These are phyloP conservation scores for Fopius arisanus DNA, from an alignment of 1,140 invertebrate genomes.

Conservation along the genomic window DNA sequence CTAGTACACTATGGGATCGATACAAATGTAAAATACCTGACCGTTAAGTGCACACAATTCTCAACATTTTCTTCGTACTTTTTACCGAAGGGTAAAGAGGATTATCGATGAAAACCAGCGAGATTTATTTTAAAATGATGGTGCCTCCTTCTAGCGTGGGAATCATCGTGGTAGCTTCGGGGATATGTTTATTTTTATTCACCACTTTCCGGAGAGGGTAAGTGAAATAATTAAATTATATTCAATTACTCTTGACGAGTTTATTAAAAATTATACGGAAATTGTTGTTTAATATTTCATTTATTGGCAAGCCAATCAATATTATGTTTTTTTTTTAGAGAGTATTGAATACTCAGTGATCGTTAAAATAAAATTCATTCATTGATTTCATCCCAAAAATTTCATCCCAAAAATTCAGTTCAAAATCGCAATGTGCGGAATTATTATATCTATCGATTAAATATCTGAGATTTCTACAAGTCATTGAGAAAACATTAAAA, in stretches of 20 bases:
- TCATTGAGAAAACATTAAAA: too few relatives aligned
- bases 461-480: not conserved
- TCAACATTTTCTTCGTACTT: not conserved
- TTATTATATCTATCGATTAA: not conserved
- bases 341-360: slow-evolving; percentile 1
- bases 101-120: slow-evolving; percentile 10
- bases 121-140: slow-evolving; percentile 43
- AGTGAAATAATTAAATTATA: too few relatives aligned
- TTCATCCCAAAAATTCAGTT: not conserved
- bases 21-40: not conserved
- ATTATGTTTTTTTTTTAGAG: too few relatives aligned
- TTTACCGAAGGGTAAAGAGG: not conserved
- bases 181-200: slow-evolving; percentile 51
- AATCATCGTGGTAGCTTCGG: slow-evolving; percentile 50
- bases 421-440: not conserved
- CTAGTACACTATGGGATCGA: not conserved
- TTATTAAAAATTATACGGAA: not conserved
- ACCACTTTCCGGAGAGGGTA: slow-evolving; percentile 43
- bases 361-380: not conserved
- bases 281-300: too few relatives aligned
- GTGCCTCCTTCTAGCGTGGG: slow-evolving; percentile 44
- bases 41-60: not conserved
- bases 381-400: too few relatives aligned
- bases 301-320: too few relatives aligned
- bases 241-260: too few relatives aligned